phyloP scores from a whole-genome alignment of 2,888 invertebrate species.

The Melanotus villosus region DNA sequence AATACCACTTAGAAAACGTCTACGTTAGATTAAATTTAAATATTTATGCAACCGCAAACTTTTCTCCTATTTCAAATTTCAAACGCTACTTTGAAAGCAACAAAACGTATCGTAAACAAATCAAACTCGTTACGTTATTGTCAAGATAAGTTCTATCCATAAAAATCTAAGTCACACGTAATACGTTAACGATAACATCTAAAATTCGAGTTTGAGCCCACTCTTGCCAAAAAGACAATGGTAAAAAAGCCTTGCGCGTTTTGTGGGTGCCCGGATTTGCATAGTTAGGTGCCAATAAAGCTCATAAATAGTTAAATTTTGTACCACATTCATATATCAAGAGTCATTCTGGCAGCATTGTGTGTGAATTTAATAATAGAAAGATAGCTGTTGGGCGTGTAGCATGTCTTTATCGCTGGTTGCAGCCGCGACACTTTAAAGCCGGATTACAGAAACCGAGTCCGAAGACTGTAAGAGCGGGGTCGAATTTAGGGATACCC shows the following conservation, averaged over 20 bases:
- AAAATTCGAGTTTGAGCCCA: not conserved
- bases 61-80: not conserved
- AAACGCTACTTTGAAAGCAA: no score
- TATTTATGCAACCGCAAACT: not conserved
- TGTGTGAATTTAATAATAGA: slow-evolving; percentile 26
- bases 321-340: slow-evolving; percentile 7
- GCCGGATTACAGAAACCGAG: slow-evolving; percentile 38
- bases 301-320: slow-evolving; percentile 18
- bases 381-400: slow-evolving; percentile 33
- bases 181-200: not conserved
- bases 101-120: no score
- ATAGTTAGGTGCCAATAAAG: slow-evolving; percentile 1
- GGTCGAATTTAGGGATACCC: slow-evolving; percentile 12
- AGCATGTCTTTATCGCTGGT: slow-evolving; percentile 39
- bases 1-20: not conserved
- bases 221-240: slow-evolving; percentile 7
- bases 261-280: not conserved
- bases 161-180: no score
- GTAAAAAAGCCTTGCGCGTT: no score
- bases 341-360: slow-evolving; percentile 11
- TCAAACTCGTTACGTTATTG: no score
- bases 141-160: no score
- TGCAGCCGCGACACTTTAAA: slow-evolving; percentile 43
- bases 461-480: no score
- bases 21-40: not conserved